Base-by-base conservation (phyloP, 2,888 invertebrate genomes). In the Stenurella melanura region DNA sequence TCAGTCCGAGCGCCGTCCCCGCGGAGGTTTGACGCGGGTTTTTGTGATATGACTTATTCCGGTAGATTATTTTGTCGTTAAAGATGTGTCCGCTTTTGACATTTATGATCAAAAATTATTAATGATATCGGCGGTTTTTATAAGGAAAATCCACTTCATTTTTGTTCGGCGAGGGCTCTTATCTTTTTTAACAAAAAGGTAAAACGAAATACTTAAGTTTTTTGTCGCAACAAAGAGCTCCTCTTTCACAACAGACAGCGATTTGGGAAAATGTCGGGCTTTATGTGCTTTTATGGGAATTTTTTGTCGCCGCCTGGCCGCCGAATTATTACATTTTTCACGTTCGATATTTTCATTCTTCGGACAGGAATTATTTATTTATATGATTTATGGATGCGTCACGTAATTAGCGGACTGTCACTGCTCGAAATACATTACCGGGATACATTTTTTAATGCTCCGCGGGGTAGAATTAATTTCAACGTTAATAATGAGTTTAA, bases 51-150 rank as follows among this genome's bases (percentile, higher is more conserved):
- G 75, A 38, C 63, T 64, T 78, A 69, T 76, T 76, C 74, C 75
- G 58, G 74, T 56, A 60, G 74, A 77, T 76, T 76, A 80, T 77
- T 71, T 69, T 54, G 74, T 75, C 72, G 61, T 57, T 38, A 70
- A 60, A 73, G 75, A 73, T 18, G 74, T 26, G 74, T 74, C 71
- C 50, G 26, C 21, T 58, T 66, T 58, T 68, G 79, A 79, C 80
- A 67, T 80, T 78, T 77, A 78, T 78, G 80, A 78, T 80, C 76
- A 74, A 17, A 74, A 50, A 73, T 76, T 77, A 80, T 80, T 77
- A 78, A 80, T 80, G 78, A 78, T 34, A 34, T 72, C 66, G 50
- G 38, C 69, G 67, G 71, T 76, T 78, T 70, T 78, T 73, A 18
- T 18, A 67, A 70, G 54, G 74, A 77, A 72, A 75, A 74, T 54